Conservation (phyloP, 2,113 vertebrate species). For the Oncorhynchus clarkii region DNA sequence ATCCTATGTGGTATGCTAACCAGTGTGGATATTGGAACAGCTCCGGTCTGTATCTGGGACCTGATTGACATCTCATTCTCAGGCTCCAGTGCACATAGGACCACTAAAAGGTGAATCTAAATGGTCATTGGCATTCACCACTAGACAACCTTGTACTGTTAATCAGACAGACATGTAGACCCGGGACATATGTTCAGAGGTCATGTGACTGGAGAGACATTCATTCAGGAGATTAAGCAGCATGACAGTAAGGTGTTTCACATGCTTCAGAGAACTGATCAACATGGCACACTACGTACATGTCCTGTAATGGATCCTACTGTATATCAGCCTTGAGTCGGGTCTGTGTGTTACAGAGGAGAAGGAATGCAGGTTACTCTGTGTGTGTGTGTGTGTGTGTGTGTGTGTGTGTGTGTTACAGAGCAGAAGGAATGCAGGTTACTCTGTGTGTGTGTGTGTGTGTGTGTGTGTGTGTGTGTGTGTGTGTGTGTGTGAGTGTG, state of each 20-base stretch:
- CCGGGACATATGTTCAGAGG: background rate
- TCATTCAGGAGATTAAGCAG: slow-evolving; percentile 18
- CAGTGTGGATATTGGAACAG: too few species aligned
- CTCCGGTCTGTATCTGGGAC: background rate
- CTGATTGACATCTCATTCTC: background rate
- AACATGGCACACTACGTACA: background rate
- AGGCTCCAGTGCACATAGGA: background rate
- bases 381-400: too few species aligned
- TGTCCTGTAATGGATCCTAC: background rate
- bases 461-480: too few species aligned
- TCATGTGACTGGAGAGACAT: background rate
- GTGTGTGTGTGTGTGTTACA: too few species aligned
- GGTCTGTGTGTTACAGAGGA: background rate
- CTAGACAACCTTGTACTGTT: background rate
- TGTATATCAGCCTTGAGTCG: background rate
- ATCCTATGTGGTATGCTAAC: too few species aligned
- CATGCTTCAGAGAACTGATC: background rate
- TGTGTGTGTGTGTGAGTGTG: too few species aligned
- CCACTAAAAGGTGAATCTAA: background rate
- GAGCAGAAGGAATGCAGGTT: too few species aligned
- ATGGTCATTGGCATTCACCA: slow-evolving; percentile 13
- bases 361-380: background rate
- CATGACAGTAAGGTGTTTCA: slow-evolving; percentile 8
- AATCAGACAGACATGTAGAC: background rate
- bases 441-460: too few species aligned